Conservation (phyloP, 2,113 vertebrate species). For the Takifugu flavidus region DNA sequence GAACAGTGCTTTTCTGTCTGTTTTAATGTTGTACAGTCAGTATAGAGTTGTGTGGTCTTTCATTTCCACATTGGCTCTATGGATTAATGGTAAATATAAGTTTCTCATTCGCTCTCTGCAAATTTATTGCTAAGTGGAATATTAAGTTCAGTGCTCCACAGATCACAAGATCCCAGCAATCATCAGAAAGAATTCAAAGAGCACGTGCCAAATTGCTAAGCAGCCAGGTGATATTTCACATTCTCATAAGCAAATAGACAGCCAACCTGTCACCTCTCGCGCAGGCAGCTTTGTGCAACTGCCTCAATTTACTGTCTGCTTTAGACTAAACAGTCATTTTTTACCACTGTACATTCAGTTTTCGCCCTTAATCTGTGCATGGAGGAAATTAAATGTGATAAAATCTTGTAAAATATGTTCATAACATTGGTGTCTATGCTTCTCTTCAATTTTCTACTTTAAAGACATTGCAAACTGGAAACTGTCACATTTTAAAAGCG, state of each 20-base stretch:
- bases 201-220: slow-evolving; percentile 28
- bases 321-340: slow-evolving; percentile 33
- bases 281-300: slow-evolving; percentile 51
- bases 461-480: too few relatives aligned
- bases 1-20: too few relatives aligned
- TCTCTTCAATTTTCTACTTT: not conserved
- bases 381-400: not conserved
- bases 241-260: slow-evolving; percentile 11
- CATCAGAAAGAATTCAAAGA: not conserved
- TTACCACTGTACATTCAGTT: slow-evolving; percentile 4
- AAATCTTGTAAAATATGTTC: too few relatives aligned
- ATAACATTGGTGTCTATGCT: not conserved
- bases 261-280: slow-evolving; percentile 26
- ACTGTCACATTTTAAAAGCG: too few relatives aligned
- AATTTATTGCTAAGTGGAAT: slow-evolving; percentile 11
- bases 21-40: too few relatives aligned
- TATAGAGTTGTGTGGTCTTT: too few relatives aligned
- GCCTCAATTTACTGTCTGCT: slow-evolving; percentile 13
- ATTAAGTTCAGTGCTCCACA: slow-evolving; percentile 16
- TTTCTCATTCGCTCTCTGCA: slow-evolving; percentile 10
- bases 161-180: slow-evolving; percentile 8
- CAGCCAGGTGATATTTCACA: slow-evolving; percentile 33
- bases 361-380: slow-evolving; percentile 10
- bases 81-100: not conserved
- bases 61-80: not conserved